These are phyloP conservation scores for Axea sp. DNA, from an alignment of 2,888 invertebrate genomes.

Conservation along the genomic window DNA sequence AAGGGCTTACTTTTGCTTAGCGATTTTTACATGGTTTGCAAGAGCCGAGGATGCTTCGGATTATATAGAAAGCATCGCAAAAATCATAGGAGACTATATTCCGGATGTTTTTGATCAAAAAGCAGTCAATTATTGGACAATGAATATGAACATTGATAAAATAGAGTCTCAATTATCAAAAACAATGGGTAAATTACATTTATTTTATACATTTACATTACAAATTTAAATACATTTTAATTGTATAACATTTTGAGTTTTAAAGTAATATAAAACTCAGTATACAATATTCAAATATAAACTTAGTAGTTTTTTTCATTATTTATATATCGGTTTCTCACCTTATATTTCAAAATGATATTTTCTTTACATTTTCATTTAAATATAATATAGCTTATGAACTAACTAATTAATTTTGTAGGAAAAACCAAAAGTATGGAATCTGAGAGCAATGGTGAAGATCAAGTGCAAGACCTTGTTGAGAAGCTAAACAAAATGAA, in stretches of 20 bases:
- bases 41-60: slow-evolving; percentile 27
- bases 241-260: too few species aligned
- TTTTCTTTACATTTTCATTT: too few species aligned
- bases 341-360: too few species aligned
- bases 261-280: too few species aligned
- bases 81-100: slow-evolving; percentile 65
- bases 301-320: too few species aligned
- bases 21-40: slow-evolving; percentile 69
- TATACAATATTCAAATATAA: too few species aligned
- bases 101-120: slow-evolving; percentile 67
- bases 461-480: slow-evolving; percentile 51
- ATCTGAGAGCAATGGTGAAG: slow-evolving; percentile 24
- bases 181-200: slow-evolving; percentile 63
- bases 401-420: slow-evolving; percentile 15
- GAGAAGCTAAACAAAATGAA: slow-evolving; percentile 67
- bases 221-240: too few species aligned
- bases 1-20: slow-evolving; percentile 72
- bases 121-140: slow-evolving; percentile 67
- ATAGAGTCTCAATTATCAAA: slow-evolving; percentile 66
- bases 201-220: too few species aligned
- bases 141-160: slow-evolving; percentile 67
- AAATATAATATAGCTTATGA: too few species aligned
- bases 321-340: too few species aligned
- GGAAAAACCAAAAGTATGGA: slow-evolving; percentile 49
- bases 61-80: slow-evolving; percentile 37